These are phyloP conservation scores for Nomada fabriciana DNA, from an alignment of 2,888 invertebrate species.

Conservation along the genomic window DNA sequence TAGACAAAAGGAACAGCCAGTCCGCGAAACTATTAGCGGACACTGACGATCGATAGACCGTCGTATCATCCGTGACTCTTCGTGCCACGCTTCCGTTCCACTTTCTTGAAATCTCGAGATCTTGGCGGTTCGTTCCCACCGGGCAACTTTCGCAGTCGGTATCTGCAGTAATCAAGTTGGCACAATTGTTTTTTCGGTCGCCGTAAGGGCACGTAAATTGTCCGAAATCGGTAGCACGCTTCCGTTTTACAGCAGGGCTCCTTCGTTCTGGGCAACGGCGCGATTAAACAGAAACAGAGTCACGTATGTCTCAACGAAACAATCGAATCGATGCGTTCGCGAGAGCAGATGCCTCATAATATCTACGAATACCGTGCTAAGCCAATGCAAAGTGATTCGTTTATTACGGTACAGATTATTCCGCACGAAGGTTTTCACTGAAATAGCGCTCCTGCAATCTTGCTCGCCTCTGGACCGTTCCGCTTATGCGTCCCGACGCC, in stretches of 20 bases:
- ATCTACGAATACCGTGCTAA: background rate
- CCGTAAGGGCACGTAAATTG: background rate
- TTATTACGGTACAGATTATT: background rate
- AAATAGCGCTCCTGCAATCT: background rate
- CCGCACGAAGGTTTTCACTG: background rate
- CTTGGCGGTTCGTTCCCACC: background rate
- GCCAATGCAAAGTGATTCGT: background rate
- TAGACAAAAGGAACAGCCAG: background rate
- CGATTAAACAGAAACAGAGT: too few relatives aligned
- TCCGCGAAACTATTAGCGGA: constrained; percentile 16
- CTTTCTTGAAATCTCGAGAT: constrained; percentile 21
- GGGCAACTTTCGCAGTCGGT: background rate
- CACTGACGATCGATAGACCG: constrained; percentile 17
- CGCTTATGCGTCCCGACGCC: background rate
- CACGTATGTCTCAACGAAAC: too few relatives aligned
- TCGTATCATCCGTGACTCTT: background rate
- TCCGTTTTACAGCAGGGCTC: background rate
- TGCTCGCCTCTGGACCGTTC: background rate
- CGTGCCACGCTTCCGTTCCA: constrained; percentile 36
- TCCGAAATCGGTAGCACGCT: background rate
- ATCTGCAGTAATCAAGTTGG: background rate
- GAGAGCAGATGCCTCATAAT: background rate
- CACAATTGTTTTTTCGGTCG: background rate
- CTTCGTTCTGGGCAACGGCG: too few relatives aligned
- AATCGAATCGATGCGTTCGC: too few relatives aligned